These are phyloP conservation scores for Hydrochoerus hydrochaeris DNA, from an alignment of 2,113 vertebrate genomes.

Conservation along the genomic window DNA sequence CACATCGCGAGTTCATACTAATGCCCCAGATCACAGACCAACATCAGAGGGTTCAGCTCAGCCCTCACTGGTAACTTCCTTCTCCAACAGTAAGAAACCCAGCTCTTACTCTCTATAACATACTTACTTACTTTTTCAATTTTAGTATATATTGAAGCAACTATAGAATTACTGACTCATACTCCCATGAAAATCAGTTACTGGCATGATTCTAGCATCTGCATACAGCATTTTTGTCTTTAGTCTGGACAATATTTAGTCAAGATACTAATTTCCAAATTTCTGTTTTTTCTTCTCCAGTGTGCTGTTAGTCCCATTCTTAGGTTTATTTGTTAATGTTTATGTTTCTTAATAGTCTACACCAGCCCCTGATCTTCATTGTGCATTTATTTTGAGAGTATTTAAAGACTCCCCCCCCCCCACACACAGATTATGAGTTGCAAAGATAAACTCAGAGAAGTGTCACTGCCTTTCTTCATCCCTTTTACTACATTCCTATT, in stretches of 20 bases:
- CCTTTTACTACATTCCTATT: not conserved
- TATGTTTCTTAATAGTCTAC: not conserved
- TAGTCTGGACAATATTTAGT: not conserved
- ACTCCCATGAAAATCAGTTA: not conserved
- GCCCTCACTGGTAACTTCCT: not conserved
- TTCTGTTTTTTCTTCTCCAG: not conserved
- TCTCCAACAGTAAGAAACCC: not conserved
- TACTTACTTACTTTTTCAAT: not conserved
- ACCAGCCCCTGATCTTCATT: not conserved
- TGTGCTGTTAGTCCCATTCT: not conserved
- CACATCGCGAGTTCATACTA: not conserved
- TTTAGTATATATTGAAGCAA: not conserved
- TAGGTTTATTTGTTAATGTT: not conserved
- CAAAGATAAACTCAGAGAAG: not conserved
- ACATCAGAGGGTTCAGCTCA: not conserved
- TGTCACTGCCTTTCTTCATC: not conserved
- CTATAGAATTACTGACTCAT: not conserved
- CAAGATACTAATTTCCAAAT: conserved; percentile 3
- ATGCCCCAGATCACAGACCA: not conserved
- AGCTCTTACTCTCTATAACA: not conserved
- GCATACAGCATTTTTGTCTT: not conserved
- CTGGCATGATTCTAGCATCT: not conserved
- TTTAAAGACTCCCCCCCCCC: not conserved
- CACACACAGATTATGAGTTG: no score
- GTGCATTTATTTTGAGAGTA: not conserved